Conservation (phyloP, 2,113 vertebrate genomes). For the Indri indri region DNA sequence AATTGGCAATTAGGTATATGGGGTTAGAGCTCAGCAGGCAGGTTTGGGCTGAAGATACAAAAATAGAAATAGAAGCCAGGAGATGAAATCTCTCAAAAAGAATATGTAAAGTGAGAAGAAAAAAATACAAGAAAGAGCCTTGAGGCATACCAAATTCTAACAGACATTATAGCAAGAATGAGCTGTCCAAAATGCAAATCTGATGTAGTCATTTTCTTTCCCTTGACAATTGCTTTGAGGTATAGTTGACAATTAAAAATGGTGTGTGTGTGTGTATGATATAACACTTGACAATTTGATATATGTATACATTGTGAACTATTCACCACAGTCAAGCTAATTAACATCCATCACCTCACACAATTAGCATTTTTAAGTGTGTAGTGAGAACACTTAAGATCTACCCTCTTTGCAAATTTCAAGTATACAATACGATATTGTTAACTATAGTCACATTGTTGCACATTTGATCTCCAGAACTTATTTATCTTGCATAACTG, state of each 20-base stretch:
- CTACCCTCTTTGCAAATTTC: not conserved
- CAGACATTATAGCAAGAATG: not conserved
- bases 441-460: not conserved
- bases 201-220: conserved; percentile 5
- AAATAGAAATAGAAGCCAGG: not conserved
- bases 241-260: not conserved
- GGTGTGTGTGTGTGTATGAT: too few relatives aligned
- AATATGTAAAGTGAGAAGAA: not conserved
- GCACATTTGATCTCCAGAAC: not conserved
- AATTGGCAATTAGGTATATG: not conserved
- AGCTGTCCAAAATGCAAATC: conserved; percentile 13
- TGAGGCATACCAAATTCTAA: conserved; percentile 3
- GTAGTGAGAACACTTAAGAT: not conserved
- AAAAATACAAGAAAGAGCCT: conserved; percentile 45
- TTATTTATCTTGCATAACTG: not conserved
- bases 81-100: conserved; percentile 33
- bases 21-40: not conserved
- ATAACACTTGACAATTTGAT: not conserved
- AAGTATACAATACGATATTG: not conserved
- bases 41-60: not conserved
- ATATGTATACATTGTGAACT: not conserved
- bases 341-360: not conserved
- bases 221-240: not conserved
- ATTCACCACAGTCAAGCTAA: not conserved
- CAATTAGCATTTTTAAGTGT: not conserved